Percentiles rank a stretch among this genome's conserved stretches.
These are phyloP conservation scores for Progne subis DNA, from an alignment of 2,113 vertebrate species.

Conservation along the genomic window DNA sequence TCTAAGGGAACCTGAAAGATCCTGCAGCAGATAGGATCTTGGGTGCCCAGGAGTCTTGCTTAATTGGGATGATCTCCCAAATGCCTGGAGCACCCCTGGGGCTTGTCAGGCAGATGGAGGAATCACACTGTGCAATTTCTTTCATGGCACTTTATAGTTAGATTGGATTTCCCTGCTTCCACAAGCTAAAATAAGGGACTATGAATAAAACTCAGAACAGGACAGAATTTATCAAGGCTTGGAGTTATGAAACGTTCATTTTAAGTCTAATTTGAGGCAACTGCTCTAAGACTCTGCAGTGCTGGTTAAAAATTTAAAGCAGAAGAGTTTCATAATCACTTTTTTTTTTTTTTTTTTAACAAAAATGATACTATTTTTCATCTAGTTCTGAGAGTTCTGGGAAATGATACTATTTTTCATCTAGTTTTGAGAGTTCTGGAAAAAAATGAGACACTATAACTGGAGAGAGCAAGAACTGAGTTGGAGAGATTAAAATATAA, in stretches of 20 bases:
- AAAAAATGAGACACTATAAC: not conserved
- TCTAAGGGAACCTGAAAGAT: not conserved
- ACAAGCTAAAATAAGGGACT: not conserved
- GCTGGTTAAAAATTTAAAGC: not conserved
- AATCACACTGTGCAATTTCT: not conserved
- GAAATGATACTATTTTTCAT: not conserved
- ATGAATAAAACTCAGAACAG: not conserved
- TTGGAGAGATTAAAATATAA: not conserved
- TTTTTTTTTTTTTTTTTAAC: not conserved
- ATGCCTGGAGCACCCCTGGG: not conserved
- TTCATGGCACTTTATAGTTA: not conserved
- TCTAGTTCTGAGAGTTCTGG: not conserved
- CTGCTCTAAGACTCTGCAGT: not conserved
- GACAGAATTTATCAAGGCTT: not conserved
- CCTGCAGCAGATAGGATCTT: not conserved
- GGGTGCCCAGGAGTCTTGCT: not conserved
- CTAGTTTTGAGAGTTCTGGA: not conserved
- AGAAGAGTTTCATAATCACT: not conserved
- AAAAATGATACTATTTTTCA: not conserved
- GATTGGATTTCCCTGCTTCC: not conserved
- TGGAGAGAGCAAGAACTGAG: not conserved
- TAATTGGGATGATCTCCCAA: not conserved
- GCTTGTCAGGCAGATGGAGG: not conserved
- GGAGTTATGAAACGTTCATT: not conserved
- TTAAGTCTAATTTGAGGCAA: not conserved